phyloP scores from a whole-genome alignment of 2,888 invertebrate genomes.

The Bimastos eiseni region DNA sequence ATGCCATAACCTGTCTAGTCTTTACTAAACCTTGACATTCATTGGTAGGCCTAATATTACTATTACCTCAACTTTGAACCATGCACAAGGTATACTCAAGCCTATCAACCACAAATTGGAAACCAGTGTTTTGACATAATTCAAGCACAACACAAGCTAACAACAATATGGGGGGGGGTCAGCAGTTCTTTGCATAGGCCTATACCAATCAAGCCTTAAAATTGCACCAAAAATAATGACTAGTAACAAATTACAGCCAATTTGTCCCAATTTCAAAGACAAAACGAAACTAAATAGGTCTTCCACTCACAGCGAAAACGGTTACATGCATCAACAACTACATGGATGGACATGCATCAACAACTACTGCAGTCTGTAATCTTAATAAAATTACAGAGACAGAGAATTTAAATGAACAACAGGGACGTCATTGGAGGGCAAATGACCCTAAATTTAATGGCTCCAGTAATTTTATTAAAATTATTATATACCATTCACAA shows the following conservation, averaged over 20 bases:
- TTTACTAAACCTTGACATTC: background rate
- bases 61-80: background rate
- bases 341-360: no score
- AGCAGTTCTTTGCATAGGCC: background rate
- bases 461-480: no score
- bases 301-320: background rate
- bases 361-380: background rate
- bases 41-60: background rate
- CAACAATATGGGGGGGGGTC: background rate
- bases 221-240: background rate
- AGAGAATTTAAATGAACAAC: background rate
- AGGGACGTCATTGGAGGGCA: no score
- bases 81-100: background rate
- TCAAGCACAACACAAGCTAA: background rate
- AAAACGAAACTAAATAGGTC: background rate
- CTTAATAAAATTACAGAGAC: background rate
- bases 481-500: no score
- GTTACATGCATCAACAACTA: no score
- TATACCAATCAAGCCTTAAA: slow-evolving; percentile 13
- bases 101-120: background rate
- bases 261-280: background rate
- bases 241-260: background rate
- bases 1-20: background rate
- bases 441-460: no score
- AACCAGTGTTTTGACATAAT: background rate